These are phyloP conservation scores for Halcyon chelicuti DNA, from an alignment of 2,797 vertebrate species.

Conservation along the genomic window DNA sequence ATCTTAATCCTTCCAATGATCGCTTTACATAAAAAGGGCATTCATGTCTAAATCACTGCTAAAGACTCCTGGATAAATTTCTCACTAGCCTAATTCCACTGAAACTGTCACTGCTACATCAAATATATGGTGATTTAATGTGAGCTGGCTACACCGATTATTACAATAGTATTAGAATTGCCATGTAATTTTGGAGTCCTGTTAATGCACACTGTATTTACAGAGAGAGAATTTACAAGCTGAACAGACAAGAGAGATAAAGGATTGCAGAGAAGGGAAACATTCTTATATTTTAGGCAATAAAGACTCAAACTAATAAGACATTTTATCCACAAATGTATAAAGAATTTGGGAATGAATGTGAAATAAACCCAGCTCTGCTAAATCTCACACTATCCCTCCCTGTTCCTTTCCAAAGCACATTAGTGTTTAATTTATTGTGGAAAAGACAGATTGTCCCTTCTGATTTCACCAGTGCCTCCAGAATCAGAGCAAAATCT, in stretches of 20 bases:
- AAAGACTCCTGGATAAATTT: conserved; percentile 41
- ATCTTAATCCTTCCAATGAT: conserved; percentile 61
- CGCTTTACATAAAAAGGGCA: conserved; percentile 37
- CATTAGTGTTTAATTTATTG: neutral
- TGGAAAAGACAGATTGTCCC: neutral
- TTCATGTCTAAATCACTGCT: conserved; percentile 50
- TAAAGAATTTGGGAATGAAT: neutral
- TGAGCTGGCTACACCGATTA: neutral
- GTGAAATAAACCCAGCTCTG: neutral
- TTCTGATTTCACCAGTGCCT: neutral
- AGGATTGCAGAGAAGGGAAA: neutral
- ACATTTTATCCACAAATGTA: neutral
- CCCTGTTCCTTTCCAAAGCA: neutral
- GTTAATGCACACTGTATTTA: neutral
- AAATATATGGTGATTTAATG: conserved; percentile 35
- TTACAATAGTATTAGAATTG: neutral
- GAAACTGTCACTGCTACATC: conserved; percentile 29
- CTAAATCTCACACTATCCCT: neutral
- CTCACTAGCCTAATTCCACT: conserved; percentile 8
- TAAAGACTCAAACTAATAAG: neutral
- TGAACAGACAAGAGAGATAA: neutral
- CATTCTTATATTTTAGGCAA: neutral
- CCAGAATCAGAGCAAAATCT: neutral
- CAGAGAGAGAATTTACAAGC: neutral
- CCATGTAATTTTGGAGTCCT: neutral